Base-by-base conservation (phyloP, 2,888 invertebrate species). In the Hymenopus coronatus region DNA sequence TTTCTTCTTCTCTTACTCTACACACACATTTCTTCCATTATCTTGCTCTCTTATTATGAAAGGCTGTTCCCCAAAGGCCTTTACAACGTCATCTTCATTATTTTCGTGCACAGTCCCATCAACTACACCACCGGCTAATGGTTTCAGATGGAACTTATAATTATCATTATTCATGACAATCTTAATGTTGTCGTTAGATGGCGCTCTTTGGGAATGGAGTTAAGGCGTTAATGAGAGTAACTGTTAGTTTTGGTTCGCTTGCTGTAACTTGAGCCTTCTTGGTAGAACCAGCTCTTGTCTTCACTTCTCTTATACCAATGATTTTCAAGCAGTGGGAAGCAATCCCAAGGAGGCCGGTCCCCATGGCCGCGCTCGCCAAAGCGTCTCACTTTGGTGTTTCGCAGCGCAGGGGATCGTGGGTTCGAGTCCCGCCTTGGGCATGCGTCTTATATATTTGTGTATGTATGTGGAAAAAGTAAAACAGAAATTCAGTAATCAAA, bases 121-220 rank as follows among this genome's bases (percentile, higher is more conserved):
- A 40, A 40, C 40, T 2, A 70, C 54, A 25, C 54, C 40, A 54
- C 83, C 40, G 27, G 85, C 88, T 89, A 89, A 89, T 89, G 89
- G 88, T 89, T 88, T 88, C 89, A 88, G 89, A 82, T 83, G 89
- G 85, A 88, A 89, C 88, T 89, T 86, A 88, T 89, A 89, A 89
- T 89, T 89, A 89, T 88, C 89, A 89, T 89, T 88, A 89, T 88
- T 89, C 89, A 89, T 89, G 40, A 84, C 84, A 87, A 83, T 84
- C 83, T 83, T 88, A 89, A 89, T 70, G 54, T 20, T 70, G 20
- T 70, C 54, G 54, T 20, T 70, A 70, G 54, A 25, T 70, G 20
- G 54, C 54, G 54, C 2, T 70, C 54, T 70, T 20, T 70, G 1
- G 84, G 84, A 33, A 46, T 84, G 46, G 84, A 33, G 85, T 88